Base-by-base conservation (phyloP, 2,113 vertebrate species). In the Mesocricetus auratus region DNA sequence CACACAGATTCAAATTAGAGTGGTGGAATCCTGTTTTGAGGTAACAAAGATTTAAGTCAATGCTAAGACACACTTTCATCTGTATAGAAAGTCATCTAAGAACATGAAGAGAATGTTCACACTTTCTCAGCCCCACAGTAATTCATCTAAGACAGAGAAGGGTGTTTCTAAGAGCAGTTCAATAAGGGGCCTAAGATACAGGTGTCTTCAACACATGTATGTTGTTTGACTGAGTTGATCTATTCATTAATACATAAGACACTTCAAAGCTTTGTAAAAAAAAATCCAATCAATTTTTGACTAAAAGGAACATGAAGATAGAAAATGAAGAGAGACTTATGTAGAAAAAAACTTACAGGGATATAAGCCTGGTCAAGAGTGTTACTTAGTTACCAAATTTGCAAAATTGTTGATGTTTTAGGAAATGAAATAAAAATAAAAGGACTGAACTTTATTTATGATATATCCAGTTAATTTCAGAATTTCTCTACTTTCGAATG, bases 31-130 rank as follows among this genome's bases (percentile, higher is more conserved):
- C 50, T 79, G 90, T 92, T 81, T 71, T 81, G 75, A 92, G 89
- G 85, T 77, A 69, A 47, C 36, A 86, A 89, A 82, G 87, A 83
- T 86, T 86, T 71, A 93, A 94, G 47, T 73, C 71, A 92, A 39
- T 68, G 50, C 50, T 47, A 77, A 93, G 71, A 93, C 31, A 71
- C 5, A 21, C 56, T 90, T 87, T 90, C 56, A 45, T 73, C 77
- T 95, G 83, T 5, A 94, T 16, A 36, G 16, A 94, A 53, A 92
- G 58, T 16, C 39, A 91, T 75, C 47, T 69, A 71, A 77, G 75
- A 93, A 93, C 45, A 86, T 68, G 77, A 90, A 89, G 36, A 91
- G 45, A 56, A 31, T 50, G 56, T 3, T 79, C 86, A 90, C 39
- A 75, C 50, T 16, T 45, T 69, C 29, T 90, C 42, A 68, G 56